phyloP scores from a whole-genome alignment of 2,113 vertebrate species.

The Acrocephalus arundinaceus region DNA sequence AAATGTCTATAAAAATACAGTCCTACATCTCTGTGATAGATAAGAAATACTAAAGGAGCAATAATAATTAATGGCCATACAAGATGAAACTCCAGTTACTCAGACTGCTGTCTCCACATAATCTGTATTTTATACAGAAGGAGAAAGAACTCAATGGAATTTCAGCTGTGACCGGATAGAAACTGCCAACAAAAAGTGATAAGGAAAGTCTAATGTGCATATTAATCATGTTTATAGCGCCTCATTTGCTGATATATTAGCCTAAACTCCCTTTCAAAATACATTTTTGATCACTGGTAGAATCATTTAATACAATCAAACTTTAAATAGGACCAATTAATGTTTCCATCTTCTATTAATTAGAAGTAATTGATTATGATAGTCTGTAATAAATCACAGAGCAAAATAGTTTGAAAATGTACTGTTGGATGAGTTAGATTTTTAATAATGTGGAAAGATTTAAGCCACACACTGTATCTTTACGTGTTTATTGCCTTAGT shows the following conservation, averaged over 20 bases:
- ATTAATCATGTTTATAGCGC: constrained; percentile 90
- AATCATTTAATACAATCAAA: constrained; percentile 72
- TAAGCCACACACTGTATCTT: constrained; percentile 66
- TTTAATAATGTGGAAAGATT: constrained; percentile 66
- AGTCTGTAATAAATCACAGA: constrained; percentile 64
- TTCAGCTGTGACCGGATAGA: constrained; percentile 83
- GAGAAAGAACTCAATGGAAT: constrained; percentile 83
- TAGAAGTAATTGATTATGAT: constrained; percentile 74
- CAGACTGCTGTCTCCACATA: constrained; percentile 87
- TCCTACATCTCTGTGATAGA: constrained; percentile 74
- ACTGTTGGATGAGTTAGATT: constrained; percentile 55
- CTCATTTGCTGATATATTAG: constrained; percentile 86
- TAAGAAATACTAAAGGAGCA: constrained; percentile 81
- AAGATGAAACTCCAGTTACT: constrained; percentile 83
- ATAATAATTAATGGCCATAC: constrained; percentile 86
- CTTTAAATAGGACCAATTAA: constrained; percentile 71
- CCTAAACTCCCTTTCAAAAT: constrained; percentile 80
- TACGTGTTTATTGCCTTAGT: constrained; percentile 68
- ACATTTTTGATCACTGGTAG: constrained; percentile 76
- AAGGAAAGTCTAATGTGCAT: constrained; percentile 87
- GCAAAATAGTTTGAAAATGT: constrained; percentile 62
- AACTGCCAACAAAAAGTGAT: constrained; percentile 85
- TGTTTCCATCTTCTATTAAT: constrained; percentile 77
- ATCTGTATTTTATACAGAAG: constrained; percentile 87
- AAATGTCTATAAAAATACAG: constrained; percentile 74